phyloP scores from a whole-genome alignment of 1,140 invertebrate genomes.

The Contarinia nasturtii region DNA sequence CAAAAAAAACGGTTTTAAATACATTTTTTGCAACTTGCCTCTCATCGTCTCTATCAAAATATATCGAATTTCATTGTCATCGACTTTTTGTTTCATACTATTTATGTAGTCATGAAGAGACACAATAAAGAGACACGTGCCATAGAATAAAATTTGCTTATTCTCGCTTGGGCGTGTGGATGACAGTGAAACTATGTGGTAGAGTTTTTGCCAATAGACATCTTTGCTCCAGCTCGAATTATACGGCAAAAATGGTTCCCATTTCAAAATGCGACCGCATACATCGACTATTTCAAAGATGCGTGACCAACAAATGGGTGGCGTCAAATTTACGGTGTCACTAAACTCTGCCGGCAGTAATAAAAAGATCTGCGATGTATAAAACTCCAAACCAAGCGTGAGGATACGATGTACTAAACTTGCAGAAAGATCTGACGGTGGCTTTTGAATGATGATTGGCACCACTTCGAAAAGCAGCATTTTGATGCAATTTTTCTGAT shows the following conservation, averaged over 20 bases:
- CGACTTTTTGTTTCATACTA: slow-evolving; percentile 13
- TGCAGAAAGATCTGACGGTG: slow-evolving; percentile 12
- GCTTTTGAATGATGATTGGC: slow-evolving; percentile 19
- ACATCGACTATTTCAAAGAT: slow-evolving; percentile 55
- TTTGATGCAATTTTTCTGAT: slow-evolving; percentile 15
- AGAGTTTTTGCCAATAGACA: slow-evolving; percentile 47
- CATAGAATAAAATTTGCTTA: slow-evolving; percentile 42
- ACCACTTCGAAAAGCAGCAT: slow-evolving; percentile 20
- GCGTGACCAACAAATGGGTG: slow-evolving; percentile 36
- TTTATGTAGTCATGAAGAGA: slow-evolving; percentile 45
- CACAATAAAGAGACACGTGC: slow-evolving; percentile 44
- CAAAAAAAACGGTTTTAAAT: neutral
- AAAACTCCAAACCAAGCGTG: slow-evolving; percentile 18
- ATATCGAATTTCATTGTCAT: slow-evolving; percentile 18
- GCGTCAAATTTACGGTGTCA: no score
- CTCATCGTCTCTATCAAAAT: slow-evolving; percentile 27
- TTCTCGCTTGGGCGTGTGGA: slow-evolving; percentile 27
- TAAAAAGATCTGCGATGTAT: slow-evolving; percentile 23
- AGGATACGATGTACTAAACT: slow-evolving; percentile 16
- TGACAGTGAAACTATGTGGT: slow-evolving; percentile 19
- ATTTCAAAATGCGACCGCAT: slow-evolving; percentile 55
- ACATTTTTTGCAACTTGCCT: slow-evolving; percentile 6
- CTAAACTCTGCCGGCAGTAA: slow-evolving; percentile 36
- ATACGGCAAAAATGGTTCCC: slow-evolving; percentile 42
- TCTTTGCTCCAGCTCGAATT: slow-evolving; percentile 32